phyloP scores from a whole-genome alignment of 2,888 invertebrate genomes.

The Erebia palarica region DNA sequence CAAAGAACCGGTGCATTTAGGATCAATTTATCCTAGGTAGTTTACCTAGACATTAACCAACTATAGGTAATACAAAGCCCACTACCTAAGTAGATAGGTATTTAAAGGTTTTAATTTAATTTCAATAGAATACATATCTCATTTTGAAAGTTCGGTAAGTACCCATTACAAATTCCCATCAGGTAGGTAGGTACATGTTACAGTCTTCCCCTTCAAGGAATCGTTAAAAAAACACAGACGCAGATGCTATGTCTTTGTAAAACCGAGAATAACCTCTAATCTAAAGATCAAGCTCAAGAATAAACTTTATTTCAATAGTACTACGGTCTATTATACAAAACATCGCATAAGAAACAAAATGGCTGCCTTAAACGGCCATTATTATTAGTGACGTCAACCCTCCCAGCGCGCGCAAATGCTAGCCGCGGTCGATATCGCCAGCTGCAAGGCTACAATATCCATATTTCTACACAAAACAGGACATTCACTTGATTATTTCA shows the following conservation, averaged over 20 bases:
- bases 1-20: neutral
- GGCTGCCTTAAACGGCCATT: conserved; percentile 32
- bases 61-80: no score
- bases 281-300: neutral
- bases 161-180: neutral
- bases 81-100: neutral
- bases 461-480: conserved; percentile 2
- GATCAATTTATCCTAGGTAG: neutral
- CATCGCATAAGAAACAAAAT: conserved; percentile 29
- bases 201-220: conserved; percentile 9
- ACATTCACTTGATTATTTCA: neutral
- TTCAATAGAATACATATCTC: neutral
- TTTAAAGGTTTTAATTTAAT: neutral
- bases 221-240: conserved; percentile 13
- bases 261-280: conserved; percentile 4
- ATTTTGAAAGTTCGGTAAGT: no score
- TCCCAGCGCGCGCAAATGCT: conserved; percentile 14
- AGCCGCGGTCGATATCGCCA: conserved; percentile 36
- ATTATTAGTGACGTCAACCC: conserved; percentile 36
- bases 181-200: neutral
- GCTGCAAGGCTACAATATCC: conserved; percentile 25
- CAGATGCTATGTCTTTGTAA: conserved; percentile 22
- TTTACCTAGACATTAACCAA: neutral
- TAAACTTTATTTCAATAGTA: neutral
- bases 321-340: conserved; percentile 13